phyloP scores from a whole-genome alignment of 1,140 invertebrate genomes.

The Papilio polytes region DNA sequence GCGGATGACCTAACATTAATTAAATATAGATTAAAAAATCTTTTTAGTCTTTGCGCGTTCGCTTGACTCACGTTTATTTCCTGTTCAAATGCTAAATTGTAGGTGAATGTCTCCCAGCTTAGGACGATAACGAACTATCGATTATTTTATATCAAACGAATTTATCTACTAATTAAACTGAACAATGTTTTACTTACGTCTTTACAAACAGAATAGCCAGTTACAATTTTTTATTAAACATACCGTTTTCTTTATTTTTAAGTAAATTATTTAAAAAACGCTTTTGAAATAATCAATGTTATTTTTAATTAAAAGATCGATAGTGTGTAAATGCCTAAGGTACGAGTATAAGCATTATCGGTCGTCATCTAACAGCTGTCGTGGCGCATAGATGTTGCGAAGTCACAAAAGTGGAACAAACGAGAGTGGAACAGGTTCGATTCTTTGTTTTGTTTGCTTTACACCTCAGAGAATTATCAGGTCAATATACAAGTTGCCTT shows the following conservation, averaged over 20 bases:
- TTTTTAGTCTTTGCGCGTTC: slow-evolving; percentile 22
- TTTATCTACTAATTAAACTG: too few relatives aligned
- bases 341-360: background rate
- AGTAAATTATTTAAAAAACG: too few relatives aligned
- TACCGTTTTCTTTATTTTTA: too few relatives aligned
- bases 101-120: slow-evolving; percentile 12
- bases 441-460: slow-evolving; percentile 35
- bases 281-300: too few relatives aligned
- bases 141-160: background rate
- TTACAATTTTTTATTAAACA: too few relatives aligned
- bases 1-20: background rate
- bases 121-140: slow-evolving; percentile 14
- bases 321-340: background rate
- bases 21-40: slow-evolving; percentile 12
- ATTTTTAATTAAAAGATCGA: background rate
- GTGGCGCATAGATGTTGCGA: slow-evolving; percentile 1
- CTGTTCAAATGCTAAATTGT: slow-evolving; percentile 30
- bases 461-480: slow-evolving; percentile 29
- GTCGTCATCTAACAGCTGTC: background rate
- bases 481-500: slow-evolving; percentile 14
- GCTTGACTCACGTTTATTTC: slow-evolving; percentile 34
- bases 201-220: too few relatives aligned
- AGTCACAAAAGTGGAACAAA: slow-evolving; percentile 17
- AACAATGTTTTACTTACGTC: too few relatives aligned
- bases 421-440: slow-evolving; percentile 26